Evolutionary conservation across 2,797 vertebrate species (phyloP).

Genomic region (Eleutherodactylus coqui): DNA sequence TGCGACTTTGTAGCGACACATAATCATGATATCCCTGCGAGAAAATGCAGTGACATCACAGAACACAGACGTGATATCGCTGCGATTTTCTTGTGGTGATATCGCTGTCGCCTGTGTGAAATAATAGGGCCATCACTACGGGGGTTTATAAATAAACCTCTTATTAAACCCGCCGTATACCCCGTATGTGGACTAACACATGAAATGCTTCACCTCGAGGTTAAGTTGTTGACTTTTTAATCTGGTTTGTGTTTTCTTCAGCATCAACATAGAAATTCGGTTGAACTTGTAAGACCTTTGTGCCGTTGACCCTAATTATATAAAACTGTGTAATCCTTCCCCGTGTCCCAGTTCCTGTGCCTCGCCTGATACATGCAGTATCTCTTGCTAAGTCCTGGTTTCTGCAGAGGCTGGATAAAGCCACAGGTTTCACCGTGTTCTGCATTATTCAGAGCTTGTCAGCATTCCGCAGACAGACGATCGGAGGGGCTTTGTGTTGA

Average conservation of each 20-base stretch:
- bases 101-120: no score
- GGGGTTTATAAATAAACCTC: no score
- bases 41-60: no score
- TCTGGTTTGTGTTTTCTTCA: neutral
- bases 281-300: neutral
- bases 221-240: neutral
- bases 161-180: no score
- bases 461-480: neutral
- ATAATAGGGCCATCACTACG: no score
- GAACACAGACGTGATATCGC: no score
- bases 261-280: neutral
- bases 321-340: neutral
- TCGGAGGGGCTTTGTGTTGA: neutral
- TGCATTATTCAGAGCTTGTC: slow-evolving; percentile 11
- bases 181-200: neutral
- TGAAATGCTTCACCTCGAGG: neutral
- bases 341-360: slow-evolving; percentile 10
- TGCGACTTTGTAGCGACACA: no score
- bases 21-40: no score
- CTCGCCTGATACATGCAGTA: neutral
- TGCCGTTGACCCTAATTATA: neutral
- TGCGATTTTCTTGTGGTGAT: no score
- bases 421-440: slow-evolving; percentile 14
- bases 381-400: neutral
- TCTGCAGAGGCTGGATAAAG: neutral